These are phyloP conservation scores for Troides helena DNA, from an alignment of 2,888 invertebrate genomes.

Conservation along the genomic window DNA sequence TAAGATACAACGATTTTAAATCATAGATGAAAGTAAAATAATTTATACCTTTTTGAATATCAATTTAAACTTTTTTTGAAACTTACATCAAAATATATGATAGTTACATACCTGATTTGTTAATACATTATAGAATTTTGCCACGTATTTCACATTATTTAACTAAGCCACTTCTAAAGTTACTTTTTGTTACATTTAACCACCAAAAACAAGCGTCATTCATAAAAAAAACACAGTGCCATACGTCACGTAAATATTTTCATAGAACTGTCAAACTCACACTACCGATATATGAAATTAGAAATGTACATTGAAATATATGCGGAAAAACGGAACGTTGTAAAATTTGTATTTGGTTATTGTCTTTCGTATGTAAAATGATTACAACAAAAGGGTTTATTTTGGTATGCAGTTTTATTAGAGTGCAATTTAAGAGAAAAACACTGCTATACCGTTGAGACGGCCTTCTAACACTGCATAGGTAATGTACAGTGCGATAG, in stretches of 20 bases:
- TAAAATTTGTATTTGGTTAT: background rate
- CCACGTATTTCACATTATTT: constrained; percentile 29
- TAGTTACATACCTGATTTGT: constrained; percentile 26
- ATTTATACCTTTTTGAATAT: background rate
- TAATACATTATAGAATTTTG: constrained; percentile 20
- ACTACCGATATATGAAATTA: constrained; percentile 41
- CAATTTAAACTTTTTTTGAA: background rate
- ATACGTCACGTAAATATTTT: constrained; percentile 62
- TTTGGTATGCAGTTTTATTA: constrained; percentile 20
- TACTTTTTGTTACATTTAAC: constrained; percentile 29
- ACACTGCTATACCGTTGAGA: constrained; percentile 62
- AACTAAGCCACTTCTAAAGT: constrained; percentile 23
- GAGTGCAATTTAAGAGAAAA: constrained; percentile 38
- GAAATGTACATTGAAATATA: constrained; percentile 9
- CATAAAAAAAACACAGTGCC: constrained; percentile 39
- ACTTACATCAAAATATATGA: constrained; percentile 1
- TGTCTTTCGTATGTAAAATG: background rate
- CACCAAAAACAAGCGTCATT: constrained; percentile 31
- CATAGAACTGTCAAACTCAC: constrained; percentile 68
- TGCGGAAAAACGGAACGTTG: constrained; percentile 26
- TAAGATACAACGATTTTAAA: background rate
- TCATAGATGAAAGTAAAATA: background rate
- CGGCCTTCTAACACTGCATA: constrained; percentile 74
- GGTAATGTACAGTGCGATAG: constrained; percentile 54
- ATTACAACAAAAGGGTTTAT: constrained; percentile 14